These are phyloP conservation scores for Caenorhabditis angaria DNA, from an alignment of 2,888 invertebrate genomes.

Conservation along the genomic window DNA sequence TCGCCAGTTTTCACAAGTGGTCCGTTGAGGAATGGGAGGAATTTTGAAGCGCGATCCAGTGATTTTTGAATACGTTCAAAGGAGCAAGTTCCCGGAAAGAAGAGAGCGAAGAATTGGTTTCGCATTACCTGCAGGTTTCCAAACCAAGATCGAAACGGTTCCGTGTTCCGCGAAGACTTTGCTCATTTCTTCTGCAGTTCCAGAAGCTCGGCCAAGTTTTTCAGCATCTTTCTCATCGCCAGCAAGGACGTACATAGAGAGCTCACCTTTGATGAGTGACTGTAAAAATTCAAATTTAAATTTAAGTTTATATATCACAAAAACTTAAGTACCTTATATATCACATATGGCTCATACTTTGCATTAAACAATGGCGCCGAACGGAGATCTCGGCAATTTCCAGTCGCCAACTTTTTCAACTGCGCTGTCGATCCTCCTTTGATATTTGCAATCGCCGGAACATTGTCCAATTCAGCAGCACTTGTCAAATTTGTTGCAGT, in stretches of 20 bases:
- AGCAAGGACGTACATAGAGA: slow-evolving; percentile 41
- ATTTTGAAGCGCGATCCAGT: too few relatives aligned
- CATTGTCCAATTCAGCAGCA: slow-evolving; percentile 11
- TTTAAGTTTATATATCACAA: background rate
- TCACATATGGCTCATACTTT: slow-evolving; percentile 24
- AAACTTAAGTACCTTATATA: slow-evolving; percentile 14
- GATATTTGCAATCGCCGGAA: slow-evolving; percentile 21
- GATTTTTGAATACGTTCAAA: too few relatives aligned
- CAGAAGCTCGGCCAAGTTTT: too few relatives aligned
- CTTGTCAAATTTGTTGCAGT: slow-evolving; percentile 27
- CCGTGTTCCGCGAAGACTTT: too few relatives aligned
- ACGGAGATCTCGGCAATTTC: slow-evolving; percentile 7
- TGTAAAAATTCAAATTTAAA: slow-evolving; percentile 12
- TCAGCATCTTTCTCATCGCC: slow-evolving; percentile 48
- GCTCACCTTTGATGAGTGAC: slow-evolving; percentile 21
- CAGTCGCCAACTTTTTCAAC: slow-evolving; percentile 18
- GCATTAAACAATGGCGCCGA: slow-evolving; percentile 15
- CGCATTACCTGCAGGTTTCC: too few relatives aligned
- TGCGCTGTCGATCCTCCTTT: slow-evolving; percentile 18
- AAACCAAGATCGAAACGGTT: too few relatives aligned
- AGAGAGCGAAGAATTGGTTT: too few relatives aligned
- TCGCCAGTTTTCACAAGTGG: too few relatives aligned
- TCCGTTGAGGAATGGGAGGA: too few relatives aligned
- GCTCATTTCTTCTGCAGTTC: too few relatives aligned
- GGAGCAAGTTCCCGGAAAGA: too few relatives aligned